Conservation (phyloP, 2,113 vertebrate genomes). For the Bos indicus region DNA sequence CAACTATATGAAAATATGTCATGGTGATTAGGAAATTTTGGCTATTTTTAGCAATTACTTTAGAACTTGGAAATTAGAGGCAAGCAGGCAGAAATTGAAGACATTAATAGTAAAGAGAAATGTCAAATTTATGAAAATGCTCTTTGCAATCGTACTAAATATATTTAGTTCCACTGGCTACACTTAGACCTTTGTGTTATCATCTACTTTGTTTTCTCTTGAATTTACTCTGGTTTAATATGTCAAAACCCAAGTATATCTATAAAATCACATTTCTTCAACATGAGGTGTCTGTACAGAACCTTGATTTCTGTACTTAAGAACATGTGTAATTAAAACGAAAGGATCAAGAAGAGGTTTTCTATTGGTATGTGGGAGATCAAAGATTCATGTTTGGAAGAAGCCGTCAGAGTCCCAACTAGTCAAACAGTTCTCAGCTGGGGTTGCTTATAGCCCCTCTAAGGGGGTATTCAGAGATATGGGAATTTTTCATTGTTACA, state of each 20-base stretch:
- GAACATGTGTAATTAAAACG: background rate
- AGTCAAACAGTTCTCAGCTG: background rate
- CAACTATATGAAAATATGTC: slow-evolving; percentile 2
- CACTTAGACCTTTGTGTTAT: background rate
- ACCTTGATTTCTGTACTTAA: background rate
- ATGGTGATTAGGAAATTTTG: background rate
- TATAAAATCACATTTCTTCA: background rate
- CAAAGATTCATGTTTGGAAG: background rate
- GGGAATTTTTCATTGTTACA: background rate
- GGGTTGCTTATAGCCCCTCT: background rate
- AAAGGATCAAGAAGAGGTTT: background rate
- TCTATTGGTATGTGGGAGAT: background rate
- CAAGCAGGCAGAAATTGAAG: slow-evolving; percentile 44
- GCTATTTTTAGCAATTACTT: slow-evolving; percentile 17
- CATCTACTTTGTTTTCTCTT: background rate
- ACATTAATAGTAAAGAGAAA: background rate
- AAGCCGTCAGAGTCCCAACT: background rate
- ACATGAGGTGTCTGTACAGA: background rate
- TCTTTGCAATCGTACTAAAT: background rate
- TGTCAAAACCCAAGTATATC: background rate
- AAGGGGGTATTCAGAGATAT: background rate
- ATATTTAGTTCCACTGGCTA: background rate
- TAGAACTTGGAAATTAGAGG: slow-evolving; percentile 39
- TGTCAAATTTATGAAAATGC: slow-evolving; percentile 31
- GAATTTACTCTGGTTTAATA: background rate